Evolutionary conservation across 2,797 vertebrate species (phyloP), one percentile per base, ranked within the genome.

Genomic region (Decapterus maruadsi): DNA sequence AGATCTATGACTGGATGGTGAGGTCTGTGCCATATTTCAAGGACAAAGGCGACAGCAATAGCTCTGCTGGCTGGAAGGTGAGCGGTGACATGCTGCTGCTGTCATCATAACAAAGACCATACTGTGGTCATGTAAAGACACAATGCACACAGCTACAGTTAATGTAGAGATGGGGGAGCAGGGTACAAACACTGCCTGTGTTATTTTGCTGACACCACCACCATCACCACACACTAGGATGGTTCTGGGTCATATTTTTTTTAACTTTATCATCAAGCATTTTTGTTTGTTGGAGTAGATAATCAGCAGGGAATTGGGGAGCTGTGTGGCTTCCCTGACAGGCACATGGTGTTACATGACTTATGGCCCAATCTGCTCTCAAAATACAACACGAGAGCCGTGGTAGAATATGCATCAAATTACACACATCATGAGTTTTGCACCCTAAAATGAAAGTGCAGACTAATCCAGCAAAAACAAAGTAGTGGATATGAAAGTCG

Each of bases 1-100:
- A 99, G 88, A 99, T 99, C 93, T 99, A 99, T 84, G 98, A 99
- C 93, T 99, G 98, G 98, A 99, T 99, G 97, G 98, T 99, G 91
- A 96, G 97, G 83, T 98, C 95, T 80, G 98, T 99, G 93, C 97
- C 98, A 78, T 99, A 99, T 89, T 99, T 99, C 97, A 99, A 98
- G 96, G 98, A 99, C 96, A 99, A 99, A 95, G 98, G 98, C 77
- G 98, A 99, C 95, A 99, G 96, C 95, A 99, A 99, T 93, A 99
- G 98, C 94, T 99, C 98, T 55, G 98, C 98, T 0, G 97, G 98
- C 77, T 99, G 98, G 98, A 99, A 99, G 98, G 98, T 98, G 95
- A 95, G 94, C 72, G 6, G 61, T 65, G 62, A 77, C 84, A 73
- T 42, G 78, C 72, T 50, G 78, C 36, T 36, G 65, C 79, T 86